phyloP scores from a whole-genome alignment of 2,888 invertebrate genomes.

The Mylabris sibirica region DNA sequence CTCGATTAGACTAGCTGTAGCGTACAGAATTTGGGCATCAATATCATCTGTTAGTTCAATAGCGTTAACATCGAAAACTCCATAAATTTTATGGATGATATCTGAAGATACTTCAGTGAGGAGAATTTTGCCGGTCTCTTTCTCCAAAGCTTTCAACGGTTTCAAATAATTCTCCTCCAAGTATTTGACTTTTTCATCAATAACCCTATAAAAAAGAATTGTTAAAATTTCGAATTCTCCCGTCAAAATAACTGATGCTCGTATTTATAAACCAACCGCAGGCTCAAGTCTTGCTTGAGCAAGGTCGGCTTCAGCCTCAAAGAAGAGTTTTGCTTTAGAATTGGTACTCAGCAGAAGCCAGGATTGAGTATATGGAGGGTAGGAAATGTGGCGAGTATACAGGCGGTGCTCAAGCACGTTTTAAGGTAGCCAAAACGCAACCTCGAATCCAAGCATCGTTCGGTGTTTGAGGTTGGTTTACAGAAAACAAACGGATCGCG shows the following conservation, averaged over 20 bases:
- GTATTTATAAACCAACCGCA: no score
- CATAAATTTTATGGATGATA: slow-evolving; percentile 74
- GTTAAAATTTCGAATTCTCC: neutral
- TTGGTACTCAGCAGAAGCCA: no score
- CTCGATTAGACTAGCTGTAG: slow-evolving; percentile 72
- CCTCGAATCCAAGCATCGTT: no score
- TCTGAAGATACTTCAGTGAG: slow-evolving; percentile 62
- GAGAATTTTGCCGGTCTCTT: slow-evolving; percentile 57
- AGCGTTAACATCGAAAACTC: slow-evolving; percentile 80
- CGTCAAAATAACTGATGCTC: slow-evolving; percentile 54
- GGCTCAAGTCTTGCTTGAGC: no score
- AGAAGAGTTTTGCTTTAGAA: no score
- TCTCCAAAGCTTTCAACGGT: slow-evolving; percentile 60
- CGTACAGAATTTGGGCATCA: slow-evolving; percentile 65
- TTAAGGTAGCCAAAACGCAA: no score
- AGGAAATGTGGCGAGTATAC: no score
- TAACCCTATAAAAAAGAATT: slow-evolving; percentile 61
- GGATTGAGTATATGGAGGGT: no score
- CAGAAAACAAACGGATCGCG: no score
- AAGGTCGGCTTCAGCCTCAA: no score
- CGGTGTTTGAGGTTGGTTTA: no score
- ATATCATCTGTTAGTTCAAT: slow-evolving; percentile 73
- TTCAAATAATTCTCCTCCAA: slow-evolving; percentile 67
- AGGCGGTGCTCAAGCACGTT: no score
- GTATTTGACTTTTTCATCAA: slow-evolving; percentile 69